A percentile compares a stretch with the other conserved stretches of the same genome.
Conservation (phyloP, 2,888 invertebrate species). For the Thera britannica region DNA sequence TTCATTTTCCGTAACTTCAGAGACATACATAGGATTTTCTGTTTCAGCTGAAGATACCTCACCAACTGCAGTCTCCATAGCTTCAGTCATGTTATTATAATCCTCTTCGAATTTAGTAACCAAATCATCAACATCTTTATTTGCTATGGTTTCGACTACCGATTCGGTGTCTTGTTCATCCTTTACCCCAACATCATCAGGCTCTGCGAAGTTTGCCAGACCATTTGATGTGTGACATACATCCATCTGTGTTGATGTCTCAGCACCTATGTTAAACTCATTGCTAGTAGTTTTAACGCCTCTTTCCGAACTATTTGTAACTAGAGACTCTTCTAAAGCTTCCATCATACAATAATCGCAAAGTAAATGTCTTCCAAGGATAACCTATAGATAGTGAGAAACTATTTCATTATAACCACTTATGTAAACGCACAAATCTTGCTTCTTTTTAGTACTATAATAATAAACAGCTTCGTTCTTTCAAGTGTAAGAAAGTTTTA, state of each 20-base stretch:
- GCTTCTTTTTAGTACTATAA: not conserved
- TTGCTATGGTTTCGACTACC: constrained; percentile 23
- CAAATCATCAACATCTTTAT: constrained; percentile 5
- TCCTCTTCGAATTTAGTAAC: constrained; percentile 20
- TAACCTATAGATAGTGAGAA: constrained; percentile 39
- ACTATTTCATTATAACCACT: constrained; percentile 14
- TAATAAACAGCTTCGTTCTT: not conserved
- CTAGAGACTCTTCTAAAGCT: constrained; percentile 53
- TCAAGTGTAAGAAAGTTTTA: constrained; percentile 31
- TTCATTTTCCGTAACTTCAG: constrained; percentile 21
- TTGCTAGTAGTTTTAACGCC: constrained; percentile 55
- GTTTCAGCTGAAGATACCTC: constrained; percentile 11
- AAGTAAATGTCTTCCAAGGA: constrained; percentile 35
- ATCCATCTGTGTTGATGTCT: constrained; percentile 53
- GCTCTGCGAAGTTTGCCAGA: constrained; percentile 61
- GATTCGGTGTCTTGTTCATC: constrained; percentile 29
- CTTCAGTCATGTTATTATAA: constrained; percentile 33
- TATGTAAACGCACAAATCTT: constrained; percentile 9
- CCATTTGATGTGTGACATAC: constrained; percentile 73
- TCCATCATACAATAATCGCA: constrained; percentile 44
- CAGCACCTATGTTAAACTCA: constrained; percentile 40
- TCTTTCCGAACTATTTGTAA: constrained; percentile 50
- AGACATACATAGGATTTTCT: constrained; percentile 2
- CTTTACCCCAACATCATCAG: constrained; percentile 37
- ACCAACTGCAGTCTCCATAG: constrained; percentile 12